Base-by-base conservation (phyloP, 2,113 vertebrate genomes). In the Pterocles burchelli region DNA sequence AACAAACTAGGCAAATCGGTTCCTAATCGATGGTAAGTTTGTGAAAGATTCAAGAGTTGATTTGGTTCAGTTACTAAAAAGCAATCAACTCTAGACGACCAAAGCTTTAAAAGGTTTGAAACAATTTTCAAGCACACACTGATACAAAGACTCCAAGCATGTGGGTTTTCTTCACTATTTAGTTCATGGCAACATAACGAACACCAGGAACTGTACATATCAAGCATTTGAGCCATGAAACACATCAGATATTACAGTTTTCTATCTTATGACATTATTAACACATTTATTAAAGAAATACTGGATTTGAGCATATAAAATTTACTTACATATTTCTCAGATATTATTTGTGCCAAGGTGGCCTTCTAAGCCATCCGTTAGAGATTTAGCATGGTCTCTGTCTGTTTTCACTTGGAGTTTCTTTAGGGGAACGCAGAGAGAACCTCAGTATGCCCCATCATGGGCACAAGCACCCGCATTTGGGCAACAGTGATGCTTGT, bases 341-440 rank as follows among this genome's bases (percentile, higher is more conserved):
- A 19, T 25, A 34, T 59, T 85, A 71, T 9, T 26, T 77, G 36
- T 38, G 55, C 78, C 82, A 80, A 66, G 16, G 63, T 33, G 28
- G 41, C 36, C 22, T 62, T 51, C 54, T 41, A 38, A 85, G 49
- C 19, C 34, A 68, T 34, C 54, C 61, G 49, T 19, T 48, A 31
- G 26, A 78, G 45, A 81, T 45, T 54, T 34, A 41, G 21, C 28
- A 28, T 1, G 2, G 24, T 22, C 48, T 83, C 59, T 67, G 22
- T 29, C 2, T 15, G 24, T 36, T 78, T 85, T 43, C 57, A 38
- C 25, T 52, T 48, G 1, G n/a, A 13, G 22, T n/a, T 79, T 89
- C 18, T 61, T 59, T 9, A 63, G 26, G 9, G 11, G 55, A 72
- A 75, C 0, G 0, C 18, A 29, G 22, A 57, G 22, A 48, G 65